These are phyloP conservation scores for Brachymystax lenok DNA, from an alignment of 2,797 vertebrate species.

Conservation along the genomic window DNA sequence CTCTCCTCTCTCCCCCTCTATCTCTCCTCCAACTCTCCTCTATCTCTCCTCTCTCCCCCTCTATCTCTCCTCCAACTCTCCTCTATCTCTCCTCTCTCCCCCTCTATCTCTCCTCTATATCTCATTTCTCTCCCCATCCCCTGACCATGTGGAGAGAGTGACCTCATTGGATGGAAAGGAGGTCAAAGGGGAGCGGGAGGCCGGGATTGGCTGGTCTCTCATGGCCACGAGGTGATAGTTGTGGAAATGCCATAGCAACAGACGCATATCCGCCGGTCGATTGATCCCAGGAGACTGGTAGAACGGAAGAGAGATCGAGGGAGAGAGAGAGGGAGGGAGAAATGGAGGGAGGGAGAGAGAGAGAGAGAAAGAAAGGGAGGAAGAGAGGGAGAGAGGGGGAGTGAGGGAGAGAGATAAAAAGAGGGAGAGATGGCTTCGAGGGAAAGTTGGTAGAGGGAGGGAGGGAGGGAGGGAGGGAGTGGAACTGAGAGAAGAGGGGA, in stretches of 20 bases:
- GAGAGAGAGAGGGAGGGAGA: neutral
- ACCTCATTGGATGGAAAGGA: slow-evolving; percentile 9
- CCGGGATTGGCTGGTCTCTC: neutral
- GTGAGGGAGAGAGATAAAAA: too few species aligned
- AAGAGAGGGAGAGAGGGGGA: too few species aligned
- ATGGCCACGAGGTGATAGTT: neutral
- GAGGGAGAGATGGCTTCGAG: too few species aligned
- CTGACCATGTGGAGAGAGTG: neutral
- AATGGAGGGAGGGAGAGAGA: too few species aligned
- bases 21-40: neutral
- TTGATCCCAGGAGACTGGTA: slow-evolving; percentile 35
- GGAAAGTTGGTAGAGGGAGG: too few species aligned
- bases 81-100: too few species aligned
- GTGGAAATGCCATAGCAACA: slow-evolving; percentile 13
- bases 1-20: neutral
- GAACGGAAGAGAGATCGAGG: slow-evolving; percentile 2
- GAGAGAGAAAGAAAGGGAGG: too few species aligned
- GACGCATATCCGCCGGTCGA: slow-evolving; percentile 31
- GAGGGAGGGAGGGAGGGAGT: too few species aligned
- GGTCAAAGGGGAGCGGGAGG: slow-evolving; percentile 11
- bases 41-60: neutral
- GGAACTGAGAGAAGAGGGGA: neutral
- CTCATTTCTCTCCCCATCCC: neutral
- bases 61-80: neutral
- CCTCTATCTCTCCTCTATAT: neutral